A percentile compares a stretch with the other conserved stretches of the same genome.
Conservation (phyloP, 2,888 invertebrate genomes). For the Sepiola atlantica region DNA sequence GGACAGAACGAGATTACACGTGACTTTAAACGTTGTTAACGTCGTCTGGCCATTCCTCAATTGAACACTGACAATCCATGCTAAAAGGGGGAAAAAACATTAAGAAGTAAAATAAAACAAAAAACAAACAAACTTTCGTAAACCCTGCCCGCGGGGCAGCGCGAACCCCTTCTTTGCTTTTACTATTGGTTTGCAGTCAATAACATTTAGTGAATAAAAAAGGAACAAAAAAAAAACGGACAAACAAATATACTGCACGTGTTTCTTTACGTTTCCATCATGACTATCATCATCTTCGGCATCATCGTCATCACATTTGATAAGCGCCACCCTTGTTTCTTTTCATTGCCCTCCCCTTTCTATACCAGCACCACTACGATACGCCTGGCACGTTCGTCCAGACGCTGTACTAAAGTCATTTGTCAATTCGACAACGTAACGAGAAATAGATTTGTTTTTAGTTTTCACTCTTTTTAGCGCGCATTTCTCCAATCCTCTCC, state of each 20-base stretch:
- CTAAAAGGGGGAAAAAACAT: not conserved
- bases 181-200: not conserved
- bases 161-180: not conserved
- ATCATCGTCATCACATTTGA: too few species aligned
- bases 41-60: conserved; percentile 16
- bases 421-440: not conserved
- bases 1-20: not conserved
- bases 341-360: too few species aligned
- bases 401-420: not conserved
- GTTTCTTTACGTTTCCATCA: not conserved
- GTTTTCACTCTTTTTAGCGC: not conserved
- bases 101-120: not conserved
- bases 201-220: not conserved
- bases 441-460: not conserved
- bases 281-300: not conserved
- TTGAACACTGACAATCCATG: conserved; percentile 15
- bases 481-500: not conserved
- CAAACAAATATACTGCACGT: not conserved
- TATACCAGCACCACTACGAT: too few species aligned
- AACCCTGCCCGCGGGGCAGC: not conserved
- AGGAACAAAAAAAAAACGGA: not conserved
- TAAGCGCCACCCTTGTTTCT: too few species aligned
- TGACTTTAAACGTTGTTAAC: conserved; percentile 6
- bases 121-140: not conserved
- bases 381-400: not conserved